Base-by-base conservation (phyloP, 2,797 vertebrate genomes). In the Dendrocincla tyrannina region DNA sequence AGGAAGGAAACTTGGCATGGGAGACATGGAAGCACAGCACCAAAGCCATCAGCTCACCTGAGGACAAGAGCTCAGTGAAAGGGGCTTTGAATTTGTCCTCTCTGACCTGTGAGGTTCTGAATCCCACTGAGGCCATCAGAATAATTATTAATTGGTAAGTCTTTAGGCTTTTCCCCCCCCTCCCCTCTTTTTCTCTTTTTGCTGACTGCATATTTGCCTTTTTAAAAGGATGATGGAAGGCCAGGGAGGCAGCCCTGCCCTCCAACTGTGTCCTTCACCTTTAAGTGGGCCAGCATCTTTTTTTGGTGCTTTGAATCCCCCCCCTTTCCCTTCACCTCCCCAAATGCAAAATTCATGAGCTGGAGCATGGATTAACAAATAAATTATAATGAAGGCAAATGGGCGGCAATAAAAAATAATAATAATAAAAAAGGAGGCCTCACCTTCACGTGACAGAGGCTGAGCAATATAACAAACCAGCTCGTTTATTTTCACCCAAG, bases 81-180 rank as follows among this genome's bases (percentile, higher is more conserved):
- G 8, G n/a, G 97, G 97, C 98, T 95, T 98, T 96, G 92, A 64
- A 50, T 95, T 97, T 97, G 97, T 98, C 97, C 98, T 98, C 72
- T 98, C 89, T 97, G 97, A 98, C 96, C 95, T 86, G 81, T 75
- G 62, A 76, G 67, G 47, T 60, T 94, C 63, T 75, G 79, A 96
- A 96, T 95, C 96, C 95, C 91, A 84, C 91, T 87, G 96, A 97
- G 93, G 75, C 95, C 88, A 97, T 96, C 93, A 93, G 94, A 94
- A 96, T 96, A 96, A 98, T 97, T 98, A 98, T 97, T 98, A 98
- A 98, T 98, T 97, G 96, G 77, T 94, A 96, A 91, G 92, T 88
- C 91, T 97, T 98, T 96, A 97, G 94, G 90, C 64, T 86, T 89
- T 93, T 74, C 64, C 37, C 50, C 62, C 62, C 30, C 15, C 16